Conservation (phyloP, 2,888 invertebrate species). For the Drosophila kanekoi region DNA sequence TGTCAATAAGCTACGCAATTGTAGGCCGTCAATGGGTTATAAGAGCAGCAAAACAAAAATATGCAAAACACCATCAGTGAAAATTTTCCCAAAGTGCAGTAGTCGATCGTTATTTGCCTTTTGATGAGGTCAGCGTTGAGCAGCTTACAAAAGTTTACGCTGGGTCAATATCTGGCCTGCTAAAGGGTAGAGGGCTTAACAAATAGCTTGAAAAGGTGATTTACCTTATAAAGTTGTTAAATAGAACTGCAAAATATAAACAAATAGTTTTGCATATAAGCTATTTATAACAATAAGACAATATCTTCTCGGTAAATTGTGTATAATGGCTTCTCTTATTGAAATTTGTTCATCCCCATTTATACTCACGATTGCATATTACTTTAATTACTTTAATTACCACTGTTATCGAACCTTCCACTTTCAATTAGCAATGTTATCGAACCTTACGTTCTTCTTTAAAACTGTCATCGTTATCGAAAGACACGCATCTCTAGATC, state of each 20-base stretch:
- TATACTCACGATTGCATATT: too few species aligned
- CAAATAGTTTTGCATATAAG: too few species aligned
- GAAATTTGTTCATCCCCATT: too few species aligned
- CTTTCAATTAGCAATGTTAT: background rate
- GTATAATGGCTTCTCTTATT: too few species aligned
- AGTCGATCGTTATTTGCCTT: slow-evolving; percentile 39
- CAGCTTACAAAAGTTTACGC: slow-evolving; percentile 17
- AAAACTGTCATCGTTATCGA: too few species aligned
- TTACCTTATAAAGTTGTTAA: background rate
- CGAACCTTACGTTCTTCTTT: background rate
- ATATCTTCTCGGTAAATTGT: too few species aligned
- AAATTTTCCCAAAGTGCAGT: slow-evolving; percentile 26
- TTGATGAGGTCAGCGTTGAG: slow-evolving; percentile 35
- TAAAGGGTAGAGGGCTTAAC: slow-evolving; percentile 7
- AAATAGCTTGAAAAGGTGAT: slow-evolving; percentile 10
- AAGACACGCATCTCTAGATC: background rate
- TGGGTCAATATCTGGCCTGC: slow-evolving; percentile 26
- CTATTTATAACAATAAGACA: background rate
- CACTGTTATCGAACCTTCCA: background rate
- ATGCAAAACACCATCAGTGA: background rate
- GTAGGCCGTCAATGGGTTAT: slow-evolving; percentile 39
- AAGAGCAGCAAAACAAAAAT: slow-evolving; percentile 27
- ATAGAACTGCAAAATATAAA: background rate
- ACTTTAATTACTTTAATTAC: too few species aligned
- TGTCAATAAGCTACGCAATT: slow-evolving; percentile 51